These are phyloP conservation scores for Fundulus diaphanus DNA, from an alignment of 2,797 vertebrate species.

Conservation along the genomic window DNA sequence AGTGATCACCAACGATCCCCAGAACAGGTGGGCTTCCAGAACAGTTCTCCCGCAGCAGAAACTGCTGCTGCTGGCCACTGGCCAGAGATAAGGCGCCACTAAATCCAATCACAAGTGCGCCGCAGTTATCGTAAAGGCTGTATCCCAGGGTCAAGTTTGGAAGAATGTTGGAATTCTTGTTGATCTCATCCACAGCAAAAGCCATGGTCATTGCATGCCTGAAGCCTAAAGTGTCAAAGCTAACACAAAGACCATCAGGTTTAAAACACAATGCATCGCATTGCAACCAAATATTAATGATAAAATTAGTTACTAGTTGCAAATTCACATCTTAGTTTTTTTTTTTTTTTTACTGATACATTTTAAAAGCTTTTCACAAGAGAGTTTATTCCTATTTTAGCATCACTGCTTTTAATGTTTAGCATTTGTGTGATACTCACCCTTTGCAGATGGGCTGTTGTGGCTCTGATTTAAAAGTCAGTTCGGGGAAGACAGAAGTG, in stretches of 20 bases:
- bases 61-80: conserved; percentile 51
- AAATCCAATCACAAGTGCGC: conserved; percentile 70
- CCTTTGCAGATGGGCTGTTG: conserved; percentile 58
- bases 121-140: conserved; percentile 79
- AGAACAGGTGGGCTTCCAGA: conserved; percentile 27
- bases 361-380: neutral
- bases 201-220: conserved; percentile 69
- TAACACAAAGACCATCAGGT: conserved; percentile 26
- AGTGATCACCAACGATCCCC: conserved; percentile 35
- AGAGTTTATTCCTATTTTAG: neutral
- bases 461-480: conserved; percentile 70
- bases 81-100: conserved; percentile 69
- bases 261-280: neutral
- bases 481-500: conserved; percentile 63
- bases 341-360: neutral
- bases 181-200: conserved; percentile 78
- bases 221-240: conserved; percentile 67
- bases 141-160: conserved; percentile 80
- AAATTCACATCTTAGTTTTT: neutral
- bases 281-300: neutral
- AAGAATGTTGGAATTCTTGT: conserved; percentile 70
- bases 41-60: conserved; percentile 41
- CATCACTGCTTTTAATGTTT: neutral
- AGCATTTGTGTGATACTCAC: conserved; percentile 34
- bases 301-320: neutral